Base-by-base conservation (phyloP, 2,888 invertebrate genomes). In the Branchellion lobata region DNA sequence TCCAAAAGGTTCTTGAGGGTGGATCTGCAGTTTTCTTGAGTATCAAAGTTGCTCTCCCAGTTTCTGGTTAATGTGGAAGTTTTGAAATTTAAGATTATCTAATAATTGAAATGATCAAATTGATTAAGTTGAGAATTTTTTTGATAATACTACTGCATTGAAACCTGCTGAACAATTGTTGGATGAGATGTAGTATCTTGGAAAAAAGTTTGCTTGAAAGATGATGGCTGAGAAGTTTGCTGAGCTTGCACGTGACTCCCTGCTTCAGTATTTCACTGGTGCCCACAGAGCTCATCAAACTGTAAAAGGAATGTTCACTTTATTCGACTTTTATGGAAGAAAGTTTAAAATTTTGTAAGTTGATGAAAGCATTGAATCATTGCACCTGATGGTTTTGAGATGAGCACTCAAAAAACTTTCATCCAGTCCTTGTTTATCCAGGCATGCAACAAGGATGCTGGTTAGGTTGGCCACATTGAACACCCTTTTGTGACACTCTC, bases 51-150 rank as follows among this genome's bases (percentile, higher is more conserved):
- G 3, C n/a, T 57, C 5, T 18, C 5, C n/a, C n/a, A 57, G n/a
- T n/a, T 3, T 24, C 61, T 57, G 61, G 11, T 3, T 18, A 3
- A 40, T 47, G 47, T 14, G 47, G 18, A 18, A 47, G 18, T 8
- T 14, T 8, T 47, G 18, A 14, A 8, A 14, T 47, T 14, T 47
- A 47, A 47, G 18, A 47, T 14, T 47, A 18, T 47, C 8, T 47
- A 47, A 47, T 14, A 47, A 47, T 14, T 47, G 18, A 47, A 47
- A 47, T 18, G 47, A 14, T 18, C 24, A 57, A 57, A 57, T 5
- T 57, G 61, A 57, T 57, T 57, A n/a, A 57, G 61, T 24, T n/a
- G 61, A 57, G 61, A 14, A 57, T 57, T 18, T 24, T n/a, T 57
- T 57, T 18, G n/a, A n/a, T n/a, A 24, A 57, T 5, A 57, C 40